phyloP scores from a whole-genome alignment of 1,140 invertebrate species.

The Lutraria rhynchaena region DNA sequence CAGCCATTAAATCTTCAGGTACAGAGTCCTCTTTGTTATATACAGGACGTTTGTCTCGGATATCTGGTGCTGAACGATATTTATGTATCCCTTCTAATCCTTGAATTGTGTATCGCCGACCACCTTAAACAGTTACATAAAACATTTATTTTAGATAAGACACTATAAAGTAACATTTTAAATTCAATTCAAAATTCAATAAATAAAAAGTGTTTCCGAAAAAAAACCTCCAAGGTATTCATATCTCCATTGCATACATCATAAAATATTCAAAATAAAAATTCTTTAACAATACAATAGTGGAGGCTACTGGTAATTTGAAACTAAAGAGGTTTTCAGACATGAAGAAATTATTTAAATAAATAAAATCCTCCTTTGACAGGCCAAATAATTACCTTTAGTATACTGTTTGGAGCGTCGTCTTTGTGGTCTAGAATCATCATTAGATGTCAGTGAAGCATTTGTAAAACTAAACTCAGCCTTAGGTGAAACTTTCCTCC shows the following conservation, averaged over 20 bases:
- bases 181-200: too few relatives aligned
- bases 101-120: constrained; percentile 71
- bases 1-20: constrained; percentile 70
- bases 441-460: constrained; percentile 44
- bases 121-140: constrained; percentile 56
- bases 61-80: constrained; percentile 45
- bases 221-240: too few relatives aligned
- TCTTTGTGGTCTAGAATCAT: constrained; percentile 24
- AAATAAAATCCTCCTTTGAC: too few relatives aligned
- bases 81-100: constrained; percentile 58
- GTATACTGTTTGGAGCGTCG: constrained; percentile 26
- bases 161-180: too few relatives aligned
- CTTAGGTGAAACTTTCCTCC: constrained; percentile 37
- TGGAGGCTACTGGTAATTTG: too few relatives aligned
- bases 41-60: constrained; percentile 60
- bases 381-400: constrained; percentile 51
- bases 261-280: too few relatives aligned
- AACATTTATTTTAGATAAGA: too few relatives aligned
- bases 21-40: constrained; percentile 58
- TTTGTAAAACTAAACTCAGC: constrained; percentile 46
- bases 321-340: too few relatives aligned
- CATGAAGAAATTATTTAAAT: too few relatives aligned
- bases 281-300: too few relatives aligned
- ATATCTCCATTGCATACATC: too few relatives aligned
- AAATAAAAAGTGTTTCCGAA: too few relatives aligned